A percentile compares a stretch with the other conserved stretches of the same genome.
phyloP scores from a whole-genome alignment of 2,797 vertebrate genomes.

The Ctenosaura bakeri region DNA sequence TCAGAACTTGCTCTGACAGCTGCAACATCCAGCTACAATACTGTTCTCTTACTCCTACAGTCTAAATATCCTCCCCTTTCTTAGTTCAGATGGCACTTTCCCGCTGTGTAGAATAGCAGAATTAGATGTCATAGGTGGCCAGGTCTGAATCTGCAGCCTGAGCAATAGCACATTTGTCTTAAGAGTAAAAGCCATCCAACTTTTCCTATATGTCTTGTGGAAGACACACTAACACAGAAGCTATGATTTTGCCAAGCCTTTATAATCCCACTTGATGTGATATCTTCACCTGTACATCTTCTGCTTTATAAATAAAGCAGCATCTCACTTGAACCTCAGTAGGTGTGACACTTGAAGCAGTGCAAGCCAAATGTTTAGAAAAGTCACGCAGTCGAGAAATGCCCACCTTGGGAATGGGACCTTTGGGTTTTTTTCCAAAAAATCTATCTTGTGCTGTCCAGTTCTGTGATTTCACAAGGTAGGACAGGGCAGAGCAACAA shows the following conservation, averaged over 20 bases:
- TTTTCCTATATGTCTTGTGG: neutral
- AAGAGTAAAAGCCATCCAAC: neutral
- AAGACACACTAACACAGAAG: neutral
- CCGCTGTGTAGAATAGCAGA: fast-evolving
- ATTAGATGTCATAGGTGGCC: too few species aligned
- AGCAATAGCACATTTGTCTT: too few species aligned
- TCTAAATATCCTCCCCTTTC: conserved; percentile 24
- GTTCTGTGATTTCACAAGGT: neutral
- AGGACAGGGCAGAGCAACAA: neutral
- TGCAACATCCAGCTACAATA: conserved; percentile 56
- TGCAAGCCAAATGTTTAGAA: neutral
- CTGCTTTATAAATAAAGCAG: neutral
- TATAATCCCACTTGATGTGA: neutral
- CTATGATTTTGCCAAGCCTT: neutral
- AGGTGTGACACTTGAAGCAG: neutral
- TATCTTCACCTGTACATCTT: neutral
- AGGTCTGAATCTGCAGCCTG: too few species aligned
- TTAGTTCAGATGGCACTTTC: neutral
- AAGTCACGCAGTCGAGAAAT: fast-evolving
- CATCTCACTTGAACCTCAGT: neutral
- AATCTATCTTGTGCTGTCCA: neutral
- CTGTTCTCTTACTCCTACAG: conserved; percentile 26
- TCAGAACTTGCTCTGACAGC: conserved; percentile 69
- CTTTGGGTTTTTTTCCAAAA: conserved; percentile 13
- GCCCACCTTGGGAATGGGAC: neutral